Conservation (phyloP, 2,113 vertebrate genomes). For the Hyla sarda region DNA sequence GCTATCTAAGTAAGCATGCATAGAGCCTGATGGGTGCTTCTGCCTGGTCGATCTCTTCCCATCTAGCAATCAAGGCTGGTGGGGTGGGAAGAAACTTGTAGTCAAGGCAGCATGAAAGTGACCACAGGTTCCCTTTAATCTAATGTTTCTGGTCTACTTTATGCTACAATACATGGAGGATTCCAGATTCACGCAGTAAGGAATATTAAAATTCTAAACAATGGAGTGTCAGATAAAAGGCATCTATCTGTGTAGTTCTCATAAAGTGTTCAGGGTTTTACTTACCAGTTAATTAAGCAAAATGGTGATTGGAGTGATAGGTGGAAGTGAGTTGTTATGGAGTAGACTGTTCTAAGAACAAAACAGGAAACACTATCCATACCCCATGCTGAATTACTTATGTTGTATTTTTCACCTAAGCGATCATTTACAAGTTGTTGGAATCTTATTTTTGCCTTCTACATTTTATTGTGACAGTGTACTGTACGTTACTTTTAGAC, state of each 20-base stretch:
- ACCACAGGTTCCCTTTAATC: too few relatives aligned
- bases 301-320: slow-evolving; percentile 34
- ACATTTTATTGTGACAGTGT: background rate
- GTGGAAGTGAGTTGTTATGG: slow-evolving; percentile 31
- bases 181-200: too few relatives aligned
- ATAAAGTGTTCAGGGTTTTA: slow-evolving; percentile 26
- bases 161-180: too few relatives aligned
- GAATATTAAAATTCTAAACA: too few relatives aligned
- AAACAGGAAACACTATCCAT: slow-evolving; percentile 51
- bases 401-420: slow-evolving; percentile 25
- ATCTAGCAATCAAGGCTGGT: too few relatives aligned
- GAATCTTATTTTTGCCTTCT: background rate
- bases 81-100: too few relatives aligned
- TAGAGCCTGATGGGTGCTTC: too few relatives aligned
- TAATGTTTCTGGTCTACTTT: too few relatives aligned
- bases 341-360: slow-evolving; percentile 23
- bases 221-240: too few relatives aligned
- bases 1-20: too few relatives aligned
- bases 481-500: background rate
- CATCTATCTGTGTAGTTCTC: background rate
- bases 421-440: slow-evolving; percentile 37
- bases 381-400: slow-evolving; percentile 55
- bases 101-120: too few relatives aligned
- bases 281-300: slow-evolving; percentile 56
- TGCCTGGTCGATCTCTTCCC: too few relatives aligned